These are phyloP conservation scores for Papilio protenor DNA, from an alignment of 2,888 invertebrate genomes.

Conservation along the genomic window DNA sequence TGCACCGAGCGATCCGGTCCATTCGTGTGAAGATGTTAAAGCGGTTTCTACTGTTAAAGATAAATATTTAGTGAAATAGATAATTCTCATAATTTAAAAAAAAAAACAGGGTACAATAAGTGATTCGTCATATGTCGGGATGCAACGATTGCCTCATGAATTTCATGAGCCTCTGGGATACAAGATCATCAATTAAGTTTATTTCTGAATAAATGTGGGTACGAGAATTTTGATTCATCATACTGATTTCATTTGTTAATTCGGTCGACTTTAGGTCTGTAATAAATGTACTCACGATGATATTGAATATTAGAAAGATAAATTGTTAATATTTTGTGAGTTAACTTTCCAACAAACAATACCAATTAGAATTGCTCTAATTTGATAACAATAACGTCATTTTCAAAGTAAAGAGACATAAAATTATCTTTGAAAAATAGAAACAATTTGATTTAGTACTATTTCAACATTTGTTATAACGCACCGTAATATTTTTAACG, in stretches of 20 bases:
- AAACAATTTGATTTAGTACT: too few species aligned
- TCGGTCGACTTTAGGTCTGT: neutral
- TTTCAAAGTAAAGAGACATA: neutral
- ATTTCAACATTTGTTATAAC: too few species aligned
- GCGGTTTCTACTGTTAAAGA: too few species aligned
- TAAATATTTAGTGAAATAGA: neutral
- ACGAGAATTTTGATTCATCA: slow-evolving; percentile 10
- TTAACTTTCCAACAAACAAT: neutral
- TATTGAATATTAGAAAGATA: neutral
- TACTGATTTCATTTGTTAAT: slow-evolving; percentile 30
- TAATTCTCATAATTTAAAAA: neutral
- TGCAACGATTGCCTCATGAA: slow-evolving; percentile 34
- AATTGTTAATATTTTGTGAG: neutral
- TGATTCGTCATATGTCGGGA: slow-evolving; percentile 29
- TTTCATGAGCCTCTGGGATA: slow-evolving; percentile 34
- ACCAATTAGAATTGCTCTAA: neutral
- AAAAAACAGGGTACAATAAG: slow-evolving; percentile 18
- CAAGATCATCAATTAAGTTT: slow-evolving; percentile 38
- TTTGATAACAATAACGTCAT: neutral
- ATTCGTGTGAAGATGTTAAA: too few species aligned
- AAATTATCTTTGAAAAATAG: too few species aligned
- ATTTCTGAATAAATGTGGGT: slow-evolving; percentile 27
- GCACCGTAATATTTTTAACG: too few species aligned
- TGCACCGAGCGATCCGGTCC: too few species aligned
- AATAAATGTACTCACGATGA: slow-evolving; percentile 24